Base-by-base conservation (phyloP, 2,113 vertebrate species). In the Oxygymnocypris stewartii region DNA sequence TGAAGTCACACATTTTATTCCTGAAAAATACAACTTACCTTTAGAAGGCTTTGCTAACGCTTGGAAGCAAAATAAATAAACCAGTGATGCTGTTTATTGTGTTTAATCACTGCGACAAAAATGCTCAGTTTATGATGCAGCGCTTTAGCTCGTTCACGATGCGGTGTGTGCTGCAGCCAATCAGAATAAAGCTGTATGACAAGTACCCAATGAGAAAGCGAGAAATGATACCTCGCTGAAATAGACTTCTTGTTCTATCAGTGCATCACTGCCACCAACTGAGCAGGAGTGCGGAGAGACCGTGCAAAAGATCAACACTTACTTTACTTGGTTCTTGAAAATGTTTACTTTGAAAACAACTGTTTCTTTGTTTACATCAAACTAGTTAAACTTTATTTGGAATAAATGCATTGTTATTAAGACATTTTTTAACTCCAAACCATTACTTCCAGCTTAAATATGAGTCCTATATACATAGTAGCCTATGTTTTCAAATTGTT, bases 11-110 rank as follows among this genome's bases (percentile, higher is more conserved):
- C 35, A n/a, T 61, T 61, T 23, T n/a, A n/a, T 37, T 79, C 31
- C 77, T 37, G 16, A 14, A 80, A 14, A 47, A 82, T 31, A 65
- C 25, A 31, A 31, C 59, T 82, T 13, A 82, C 79, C 59, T 65
- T 65, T 28, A 31, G 59, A 47, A 44, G 11, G 12, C 59, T 81
- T 65, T 42, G 1, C 2, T 81, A 65, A 25, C 59, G 4, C 37
- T 67, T 11, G 0, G 40, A 18, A 18, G 10, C 14, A 20, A 28
- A 31, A 47, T 0, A 61, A n/a, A 61, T n/a, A 61, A 61, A n/a
- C 23, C 79, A 28, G 2, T 6, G 0, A 65, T 5, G 1, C 25
- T 47, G n/a, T 67, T 31, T n/a, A 44, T 65, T 18, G 12, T 31
- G 14, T 47, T 81, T 9, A 65, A 31, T 81, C 31, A 31, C n/a